phyloP scores from a whole-genome alignment of 2,797 vertebrate genomes.

The Onychomys torridus region DNA sequence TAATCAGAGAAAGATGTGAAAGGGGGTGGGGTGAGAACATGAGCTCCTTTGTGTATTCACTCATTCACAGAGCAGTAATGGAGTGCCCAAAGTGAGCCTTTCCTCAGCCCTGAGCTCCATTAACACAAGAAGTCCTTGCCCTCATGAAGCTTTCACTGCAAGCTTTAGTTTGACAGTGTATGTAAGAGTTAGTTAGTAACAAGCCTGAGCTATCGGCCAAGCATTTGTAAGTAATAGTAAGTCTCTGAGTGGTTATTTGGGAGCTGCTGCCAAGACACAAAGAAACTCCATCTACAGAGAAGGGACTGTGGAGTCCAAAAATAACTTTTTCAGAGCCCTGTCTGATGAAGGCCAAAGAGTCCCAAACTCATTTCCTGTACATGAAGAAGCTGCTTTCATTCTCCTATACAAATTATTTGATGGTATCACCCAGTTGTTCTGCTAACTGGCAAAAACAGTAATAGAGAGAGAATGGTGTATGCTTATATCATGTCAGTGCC shows the following conservation, averaged over 20 bases:
- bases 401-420: neutral
- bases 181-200: neutral
- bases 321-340: neutral
- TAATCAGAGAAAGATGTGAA: constrained; percentile 7
- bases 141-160: neutral
- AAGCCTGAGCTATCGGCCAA: neutral
- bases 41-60: neutral
- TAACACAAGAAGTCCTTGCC: neutral
- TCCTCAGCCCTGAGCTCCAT: neutral
- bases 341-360: neutral
- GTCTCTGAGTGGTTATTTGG: neutral
- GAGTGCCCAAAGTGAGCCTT: neutral
- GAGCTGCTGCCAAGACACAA: neutral
- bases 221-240: neutral
- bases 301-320: neutral
- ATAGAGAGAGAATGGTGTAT: neutral
- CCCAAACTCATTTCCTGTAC: neutral
- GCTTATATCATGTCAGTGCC: neutral
- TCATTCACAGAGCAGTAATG: constrained; percentile 1
- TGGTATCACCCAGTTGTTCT: neutral
- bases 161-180: neutral
- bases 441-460: neutral
- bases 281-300: neutral
- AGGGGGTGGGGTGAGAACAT: neutral
- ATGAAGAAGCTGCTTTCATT: neutral